phyloP scores from a whole-genome alignment of 2,888 invertebrate genomes.

The Hypolimnas misippus region DNA sequence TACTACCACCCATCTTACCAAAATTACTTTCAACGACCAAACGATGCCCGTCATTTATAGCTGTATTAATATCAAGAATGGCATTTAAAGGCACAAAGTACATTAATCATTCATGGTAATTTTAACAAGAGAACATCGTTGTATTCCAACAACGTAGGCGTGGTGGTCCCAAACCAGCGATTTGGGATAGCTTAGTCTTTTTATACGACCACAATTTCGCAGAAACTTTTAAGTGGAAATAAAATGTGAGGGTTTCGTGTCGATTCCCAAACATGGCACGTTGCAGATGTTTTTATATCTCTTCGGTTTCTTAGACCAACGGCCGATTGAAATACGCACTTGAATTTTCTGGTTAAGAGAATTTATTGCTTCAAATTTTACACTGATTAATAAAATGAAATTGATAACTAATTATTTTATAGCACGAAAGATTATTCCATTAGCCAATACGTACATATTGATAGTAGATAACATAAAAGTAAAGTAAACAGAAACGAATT shows the following conservation, averaged over 20 bases:
- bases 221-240: constrained; percentile 68
- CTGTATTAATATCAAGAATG: constrained; percentile 3
- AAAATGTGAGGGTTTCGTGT: constrained; percentile 55
- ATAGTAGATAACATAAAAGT: no score
- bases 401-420: no score
- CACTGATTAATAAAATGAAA: neutral
- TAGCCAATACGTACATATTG: no score
- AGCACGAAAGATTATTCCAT: no score
- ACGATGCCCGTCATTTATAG: neutral
- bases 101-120: constrained; percentile 18
- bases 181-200: constrained; percentile 60
- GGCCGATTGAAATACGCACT: neutral
- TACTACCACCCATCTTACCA: neutral
- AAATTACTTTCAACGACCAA: neutral
- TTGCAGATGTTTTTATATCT: constrained; percentile 52
- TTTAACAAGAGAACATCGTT: constrained; percentile 5
- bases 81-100: constrained; percentile 1
- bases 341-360: neutral
- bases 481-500: no score
- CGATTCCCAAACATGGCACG: constrained; percentile 53
- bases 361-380: no score
- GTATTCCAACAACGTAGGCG: constrained; percentile 44
- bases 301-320: constrained; percentile 51
- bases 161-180: constrained; percentile 58
- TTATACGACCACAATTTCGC: constrained; percentile 59